These are phyloP conservation scores for Podarcis lilfordi DNA, from an alignment of 2,797 vertebrate species.

Conservation along the genomic window DNA sequence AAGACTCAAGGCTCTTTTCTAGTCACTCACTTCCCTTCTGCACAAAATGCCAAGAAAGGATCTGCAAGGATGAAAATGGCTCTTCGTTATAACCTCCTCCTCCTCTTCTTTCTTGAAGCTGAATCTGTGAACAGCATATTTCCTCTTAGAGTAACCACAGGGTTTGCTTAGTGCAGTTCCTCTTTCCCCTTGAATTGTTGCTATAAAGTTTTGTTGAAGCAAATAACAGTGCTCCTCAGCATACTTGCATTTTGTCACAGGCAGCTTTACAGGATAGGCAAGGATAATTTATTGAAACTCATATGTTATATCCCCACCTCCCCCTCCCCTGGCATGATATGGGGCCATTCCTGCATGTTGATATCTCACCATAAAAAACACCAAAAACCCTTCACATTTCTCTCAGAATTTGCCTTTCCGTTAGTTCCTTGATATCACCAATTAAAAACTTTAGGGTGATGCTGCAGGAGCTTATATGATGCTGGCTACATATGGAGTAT, in stretches of 20 bases:
- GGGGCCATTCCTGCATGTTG: not conserved
- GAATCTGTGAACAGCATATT: not conserved
- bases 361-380: not conserved
- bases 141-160: constrained; percentile 2
- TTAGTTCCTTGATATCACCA: not conserved
- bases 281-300: not conserved
- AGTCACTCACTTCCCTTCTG: not conserved
- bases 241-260: not conserved
- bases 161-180: not conserved
- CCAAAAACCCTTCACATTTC: not conserved
- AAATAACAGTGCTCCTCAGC: not conserved
- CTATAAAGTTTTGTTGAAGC: not conserved
- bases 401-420: not conserved
- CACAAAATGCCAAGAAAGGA: not conserved
- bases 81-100: not conserved
- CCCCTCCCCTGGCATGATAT: too few species aligned
- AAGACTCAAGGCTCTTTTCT: not conserved
- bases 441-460: not conserved
- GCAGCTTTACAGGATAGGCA: not conserved
- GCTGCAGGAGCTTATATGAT: too few species aligned
- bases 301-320: not conserved
- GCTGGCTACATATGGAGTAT: too few species aligned
- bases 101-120: not conserved
- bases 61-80: not conserved
- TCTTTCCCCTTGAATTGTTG: constrained; percentile 1